Conservation (phyloP, 1,140 invertebrate genomes). For the Orussus abietinus region DNA sequence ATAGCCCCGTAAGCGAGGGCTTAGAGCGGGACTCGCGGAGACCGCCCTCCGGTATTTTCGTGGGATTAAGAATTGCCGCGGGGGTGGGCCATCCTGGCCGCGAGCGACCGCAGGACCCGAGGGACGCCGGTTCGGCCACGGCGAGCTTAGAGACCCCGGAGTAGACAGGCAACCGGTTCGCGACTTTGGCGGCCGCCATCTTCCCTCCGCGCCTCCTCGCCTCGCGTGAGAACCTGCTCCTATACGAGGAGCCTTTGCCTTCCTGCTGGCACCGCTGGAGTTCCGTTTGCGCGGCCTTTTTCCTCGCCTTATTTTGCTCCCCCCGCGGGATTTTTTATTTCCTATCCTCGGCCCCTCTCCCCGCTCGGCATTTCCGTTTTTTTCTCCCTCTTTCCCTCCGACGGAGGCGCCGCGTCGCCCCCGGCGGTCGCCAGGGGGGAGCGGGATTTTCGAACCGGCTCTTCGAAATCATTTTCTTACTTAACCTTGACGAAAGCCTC, state of each 20-base stretch:
- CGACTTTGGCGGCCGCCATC: slow-evolving; percentile 47
- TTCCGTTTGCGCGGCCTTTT: slow-evolving; percentile 31
- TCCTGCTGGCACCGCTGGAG: slow-evolving; percentile 18
- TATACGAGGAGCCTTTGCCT: too few species aligned
- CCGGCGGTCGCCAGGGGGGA: too few species aligned
- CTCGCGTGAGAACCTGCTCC: slow-evolving; percentile 41
- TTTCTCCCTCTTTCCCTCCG: too few species aligned
- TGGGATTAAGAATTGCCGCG: slow-evolving; percentile 28
- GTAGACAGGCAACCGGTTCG: slow-evolving; percentile 46
- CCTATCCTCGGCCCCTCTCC: too few species aligned
- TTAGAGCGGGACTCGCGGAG: slow-evolving; percentile 8
- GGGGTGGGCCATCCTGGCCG: slow-evolving; percentile 3
- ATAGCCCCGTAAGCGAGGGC: too few species aligned
- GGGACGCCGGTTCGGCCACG: slow-evolving; percentile 12
- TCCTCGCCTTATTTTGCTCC: too few species aligned
- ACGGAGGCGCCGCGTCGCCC: too few species aligned
- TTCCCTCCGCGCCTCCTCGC: slow-evolving; percentile 41
- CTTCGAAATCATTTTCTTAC: too few species aligned
- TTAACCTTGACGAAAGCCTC: too few species aligned
- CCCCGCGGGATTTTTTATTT: too few species aligned
- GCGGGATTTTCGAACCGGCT: too few species aligned
- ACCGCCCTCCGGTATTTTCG: slow-evolving; percentile 14
- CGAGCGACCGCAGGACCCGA: not conserved
- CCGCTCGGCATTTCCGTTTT: too few species aligned
- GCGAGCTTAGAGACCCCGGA: slow-evolving; percentile 35